Conservation (phyloP, 2,888 invertebrate genomes). For the Scaptomyza polygonia region DNA sequence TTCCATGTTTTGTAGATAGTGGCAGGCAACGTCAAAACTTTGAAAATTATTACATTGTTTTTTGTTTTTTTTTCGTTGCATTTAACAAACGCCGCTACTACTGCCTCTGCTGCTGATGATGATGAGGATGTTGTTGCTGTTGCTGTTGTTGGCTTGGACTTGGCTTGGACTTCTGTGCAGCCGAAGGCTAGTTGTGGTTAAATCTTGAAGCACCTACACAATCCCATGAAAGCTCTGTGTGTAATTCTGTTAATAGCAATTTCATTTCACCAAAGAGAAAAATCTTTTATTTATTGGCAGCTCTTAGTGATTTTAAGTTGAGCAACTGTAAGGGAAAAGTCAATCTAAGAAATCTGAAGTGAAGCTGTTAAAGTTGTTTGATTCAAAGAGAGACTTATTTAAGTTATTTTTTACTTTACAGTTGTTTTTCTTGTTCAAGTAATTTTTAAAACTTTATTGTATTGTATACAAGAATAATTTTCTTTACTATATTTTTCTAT, state of each 20-base stretch:
- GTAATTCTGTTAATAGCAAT: neutral
- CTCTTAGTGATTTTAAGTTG: neutral
- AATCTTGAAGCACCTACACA: conserved; percentile 46
- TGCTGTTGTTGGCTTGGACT: conserved; percentile 20
- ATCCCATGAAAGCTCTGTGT: neutral
- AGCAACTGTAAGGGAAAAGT: too few relatives aligned
- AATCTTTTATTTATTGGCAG: neutral
- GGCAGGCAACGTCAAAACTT: conserved; percentile 67
- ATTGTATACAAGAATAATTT: too few relatives aligned
- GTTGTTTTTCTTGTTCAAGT: too few relatives aligned
- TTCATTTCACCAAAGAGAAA: neutral
- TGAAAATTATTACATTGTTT: conserved; percentile 77
- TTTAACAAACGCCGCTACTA: conserved; percentile 42
- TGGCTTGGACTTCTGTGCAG: conserved; percentile 3
- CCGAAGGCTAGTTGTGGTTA: conserved; percentile 27
- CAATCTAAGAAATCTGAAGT: too few relatives aligned
- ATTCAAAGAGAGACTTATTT: too few relatives aligned
- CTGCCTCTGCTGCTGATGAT: neutral
- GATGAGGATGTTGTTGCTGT: neutral
- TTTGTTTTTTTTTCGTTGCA: conserved; percentile 28
- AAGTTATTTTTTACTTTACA: too few relatives aligned
- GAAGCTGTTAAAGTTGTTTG: too few relatives aligned
- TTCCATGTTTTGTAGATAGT: conserved; percentile 35
- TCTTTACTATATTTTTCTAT: too few relatives aligned
- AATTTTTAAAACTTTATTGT: too few relatives aligned